Evolutionary conservation across 2,797 vertebrate species (phyloP), one percentile per base, ranked within the genome.

Genomic region (Moxostoma hubbsi): DNA sequence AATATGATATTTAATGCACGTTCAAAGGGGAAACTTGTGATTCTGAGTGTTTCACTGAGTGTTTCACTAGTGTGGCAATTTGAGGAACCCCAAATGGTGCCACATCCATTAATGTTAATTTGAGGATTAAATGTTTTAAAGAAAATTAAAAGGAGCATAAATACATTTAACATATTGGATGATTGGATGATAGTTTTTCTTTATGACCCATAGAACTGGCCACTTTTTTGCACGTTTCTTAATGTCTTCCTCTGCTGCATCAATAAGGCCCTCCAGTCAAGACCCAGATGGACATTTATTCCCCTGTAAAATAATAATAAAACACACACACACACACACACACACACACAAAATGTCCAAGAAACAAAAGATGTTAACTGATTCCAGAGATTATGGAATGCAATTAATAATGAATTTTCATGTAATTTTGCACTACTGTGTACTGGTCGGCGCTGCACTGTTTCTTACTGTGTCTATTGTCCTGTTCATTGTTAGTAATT

Each of bases 231-330:
- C 69, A 36, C 81, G 89, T 4, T 50, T 65, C 7, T 63, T 68
- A 67, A 87, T 50, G 0, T 85, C 49, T 0, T 2, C 47, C 57
- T 90, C 88, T 47, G 45, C n/a, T 36, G 87, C 62, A 0, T 58
- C 77, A n/a, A 94, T 86, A 66, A 89, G 4, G 18, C 89, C 91
- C 65, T 90, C 87, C n/a, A 94, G 73, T 8, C 88, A 86, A 86
- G 93, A 95, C 49, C 93, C 90, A 0, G 92, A 93, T 0, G 93
- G 93, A 61, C 93, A 94, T 74, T 83, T 91, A 1, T 65, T 82
- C 1, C 47, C 84, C 92, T 94, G 67, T 2, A 51, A 58, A 73
- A 10, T 11, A 7, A 16, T 36, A 36, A 36, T 36, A 36, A 36
- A 36, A 36, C 36, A 3, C 36, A 36, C 36, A 36, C 3, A 36